Evolutionary conservation across 1,140 invertebrate genomes (phyloP).

Genomic region (Periplaneta americana): DNA sequence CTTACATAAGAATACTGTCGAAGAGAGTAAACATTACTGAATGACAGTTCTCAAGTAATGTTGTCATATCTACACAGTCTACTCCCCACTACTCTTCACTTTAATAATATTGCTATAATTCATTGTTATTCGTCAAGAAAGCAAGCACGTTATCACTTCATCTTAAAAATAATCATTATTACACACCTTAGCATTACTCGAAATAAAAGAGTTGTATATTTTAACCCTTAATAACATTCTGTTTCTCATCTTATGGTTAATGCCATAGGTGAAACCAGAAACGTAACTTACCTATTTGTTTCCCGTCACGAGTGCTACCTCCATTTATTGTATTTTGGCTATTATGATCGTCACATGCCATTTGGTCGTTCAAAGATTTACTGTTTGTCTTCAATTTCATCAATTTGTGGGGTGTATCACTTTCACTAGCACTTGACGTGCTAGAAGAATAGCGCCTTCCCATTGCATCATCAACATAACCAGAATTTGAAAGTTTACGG

Average conservation of each 20-base stretch:
- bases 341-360: neutral
- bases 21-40: too few species aligned
- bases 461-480: slow-evolving; percentile 24
- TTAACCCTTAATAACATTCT: too few species aligned
- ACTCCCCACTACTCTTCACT: too few species aligned
- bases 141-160: too few species aligned
- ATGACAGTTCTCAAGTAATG: too few species aligned
- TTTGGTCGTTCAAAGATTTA: neutral
- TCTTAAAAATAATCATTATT: too few species aligned
- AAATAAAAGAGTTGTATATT: too few species aligned
- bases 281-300: neutral
- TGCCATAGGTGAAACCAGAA: neutral
- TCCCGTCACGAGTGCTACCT: neutral
- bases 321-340: neutral
- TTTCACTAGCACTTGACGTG: slow-evolving; percentile 18
- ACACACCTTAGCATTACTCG: too few species aligned
- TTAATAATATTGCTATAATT: too few species aligned
- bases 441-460: slow-evolving; percentile 20
- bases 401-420: slow-evolving; percentile 5
- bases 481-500: slow-evolving; percentile 23
- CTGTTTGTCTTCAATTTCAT: slow-evolving; percentile 5
- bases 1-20: too few species aligned
- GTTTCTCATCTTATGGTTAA: neutral
- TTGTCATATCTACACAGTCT: too few species aligned
- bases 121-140: too few species aligned